phyloP scores from a whole-genome alignment of 1,140 invertebrate genomes.

The Acyrthosiphon pisum region DNA sequence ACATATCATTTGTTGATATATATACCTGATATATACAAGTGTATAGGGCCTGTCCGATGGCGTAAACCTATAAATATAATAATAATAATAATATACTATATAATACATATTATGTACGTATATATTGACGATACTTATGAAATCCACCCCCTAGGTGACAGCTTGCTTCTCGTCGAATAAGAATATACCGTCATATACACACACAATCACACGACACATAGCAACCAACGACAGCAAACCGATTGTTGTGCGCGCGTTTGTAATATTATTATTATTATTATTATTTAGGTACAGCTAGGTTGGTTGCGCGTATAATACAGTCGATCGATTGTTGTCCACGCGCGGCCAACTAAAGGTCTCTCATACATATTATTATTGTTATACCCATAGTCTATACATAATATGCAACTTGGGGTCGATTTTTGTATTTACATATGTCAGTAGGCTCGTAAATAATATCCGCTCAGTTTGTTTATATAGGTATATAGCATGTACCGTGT shows the following conservation, averaged over 20 bases:
- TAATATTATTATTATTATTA: constrained; percentile 30
- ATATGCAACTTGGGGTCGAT: constrained; percentile 22
- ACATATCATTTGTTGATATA: neutral
- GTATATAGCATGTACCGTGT: neutral
- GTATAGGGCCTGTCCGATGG: too few relatives aligned
- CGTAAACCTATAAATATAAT: neutral
- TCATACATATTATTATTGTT: neutral
- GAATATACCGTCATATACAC: too few relatives aligned
- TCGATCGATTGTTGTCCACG: constrained; percentile 37
- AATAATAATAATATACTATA: too few relatives aligned
- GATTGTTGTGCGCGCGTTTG: neutral
- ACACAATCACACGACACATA: neutral
- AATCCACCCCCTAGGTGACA: neutral
- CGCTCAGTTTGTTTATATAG: neutral
- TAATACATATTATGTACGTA: neutral
- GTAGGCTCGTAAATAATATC: constrained; percentile 30
- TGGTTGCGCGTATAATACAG: neutral
- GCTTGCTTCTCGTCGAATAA: neutral
- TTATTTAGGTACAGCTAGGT: neutral
- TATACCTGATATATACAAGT: too few relatives aligned
- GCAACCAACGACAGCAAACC: neutral
- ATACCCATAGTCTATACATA: neutral
- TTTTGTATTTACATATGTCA: constrained; percentile 34
- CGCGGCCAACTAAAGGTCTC: neutral
- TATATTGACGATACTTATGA: neutral